A percentile compares a stretch with the other conserved stretches of the same genome.
These are phyloP conservation scores for Odontomyia ornata DNA, from an alignment of 2,888 invertebrate genomes.

Conservation along the genomic window DNA sequence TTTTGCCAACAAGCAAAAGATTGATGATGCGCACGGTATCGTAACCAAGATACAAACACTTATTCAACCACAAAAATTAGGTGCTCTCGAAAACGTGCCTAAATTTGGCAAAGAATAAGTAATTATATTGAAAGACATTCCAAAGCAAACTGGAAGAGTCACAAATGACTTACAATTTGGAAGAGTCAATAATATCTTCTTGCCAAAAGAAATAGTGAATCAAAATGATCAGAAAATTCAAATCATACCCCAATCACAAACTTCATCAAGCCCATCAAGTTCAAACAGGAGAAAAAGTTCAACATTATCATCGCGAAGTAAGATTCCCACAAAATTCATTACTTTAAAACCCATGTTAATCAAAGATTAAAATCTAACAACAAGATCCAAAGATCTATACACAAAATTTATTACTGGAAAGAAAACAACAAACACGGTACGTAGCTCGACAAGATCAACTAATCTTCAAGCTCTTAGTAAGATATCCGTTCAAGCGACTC, in stretches of 20 bases:
- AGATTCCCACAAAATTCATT: too few relatives aligned
- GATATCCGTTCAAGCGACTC: too few relatives aligned
- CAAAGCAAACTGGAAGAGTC: neutral
- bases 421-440: too few relatives aligned
- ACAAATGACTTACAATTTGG: too few relatives aligned
- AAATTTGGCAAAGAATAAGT: neutral
- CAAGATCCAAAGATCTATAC: neutral
- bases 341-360: neutral
- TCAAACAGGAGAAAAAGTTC: too few relatives aligned
- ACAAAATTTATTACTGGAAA: neutral
- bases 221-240: neutral
- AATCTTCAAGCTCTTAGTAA: too few relatives aligned
- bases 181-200: neutral
- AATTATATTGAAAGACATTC: neutral
- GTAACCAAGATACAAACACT: constrained; percentile 18
- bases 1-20: constrained; percentile 28
- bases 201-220: neutral
- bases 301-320: too few relatives aligned
- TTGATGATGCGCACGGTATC: constrained; percentile 26
- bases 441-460: too few relatives aligned
- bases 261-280: too few relatives aligned
- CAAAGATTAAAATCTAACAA: neutral
- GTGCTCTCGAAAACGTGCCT: neutral
- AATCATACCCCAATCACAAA: too few relatives aligned
- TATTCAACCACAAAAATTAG: neutral